Evolutionary conservation across 1,140 invertebrate genomes (phyloP).

Genomic region (Lepeophtheirus salmonis): DNA sequence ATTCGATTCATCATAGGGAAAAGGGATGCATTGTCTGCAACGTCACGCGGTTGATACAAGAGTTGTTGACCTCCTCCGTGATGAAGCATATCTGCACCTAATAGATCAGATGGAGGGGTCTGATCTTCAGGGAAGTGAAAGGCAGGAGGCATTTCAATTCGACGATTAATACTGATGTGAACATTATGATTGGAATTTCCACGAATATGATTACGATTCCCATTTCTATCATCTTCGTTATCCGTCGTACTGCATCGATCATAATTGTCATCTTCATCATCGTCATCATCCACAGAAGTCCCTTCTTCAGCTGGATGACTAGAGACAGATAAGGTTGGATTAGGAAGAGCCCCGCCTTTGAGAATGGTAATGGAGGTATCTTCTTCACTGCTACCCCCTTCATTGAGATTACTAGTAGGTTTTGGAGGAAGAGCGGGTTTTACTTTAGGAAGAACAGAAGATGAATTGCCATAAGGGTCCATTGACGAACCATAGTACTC

Average conservation of each 20-base stretch:
- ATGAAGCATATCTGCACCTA: constrained; percentile 22
- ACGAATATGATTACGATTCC: not conserved
- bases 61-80: not conserved
- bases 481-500: not conserved
- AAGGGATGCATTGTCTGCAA: constrained; percentile 16
- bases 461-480: constrained; percentile 7
- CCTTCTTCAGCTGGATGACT: constrained; percentile 13
- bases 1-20: constrained; percentile 18
- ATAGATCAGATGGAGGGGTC: constrained; percentile 37
- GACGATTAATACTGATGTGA: constrained; percentile 44
- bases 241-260: constrained; percentile 2
- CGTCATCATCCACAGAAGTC: constrained; percentile 17
- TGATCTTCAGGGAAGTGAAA: constrained; percentile 57
- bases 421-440: constrained; percentile 16
- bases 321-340: constrained; percentile 9
- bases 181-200: constrained; percentile 24
- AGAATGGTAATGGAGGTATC: constrained; percentile 8
- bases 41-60: constrained; percentile 8
- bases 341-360: not conserved
- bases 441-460: constrained; percentile 13
- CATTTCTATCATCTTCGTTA: not conserved
- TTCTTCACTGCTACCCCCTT: not conserved
- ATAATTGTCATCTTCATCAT: constrained; percentile 16
- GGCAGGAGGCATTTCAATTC: constrained; percentile 58
- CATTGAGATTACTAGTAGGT: not conserved